Evolutionary conservation across 2,797 vertebrate species (phyloP), one percentile per base, ranked within the genome.

Genomic region (Glossophaga mutica): DNA sequence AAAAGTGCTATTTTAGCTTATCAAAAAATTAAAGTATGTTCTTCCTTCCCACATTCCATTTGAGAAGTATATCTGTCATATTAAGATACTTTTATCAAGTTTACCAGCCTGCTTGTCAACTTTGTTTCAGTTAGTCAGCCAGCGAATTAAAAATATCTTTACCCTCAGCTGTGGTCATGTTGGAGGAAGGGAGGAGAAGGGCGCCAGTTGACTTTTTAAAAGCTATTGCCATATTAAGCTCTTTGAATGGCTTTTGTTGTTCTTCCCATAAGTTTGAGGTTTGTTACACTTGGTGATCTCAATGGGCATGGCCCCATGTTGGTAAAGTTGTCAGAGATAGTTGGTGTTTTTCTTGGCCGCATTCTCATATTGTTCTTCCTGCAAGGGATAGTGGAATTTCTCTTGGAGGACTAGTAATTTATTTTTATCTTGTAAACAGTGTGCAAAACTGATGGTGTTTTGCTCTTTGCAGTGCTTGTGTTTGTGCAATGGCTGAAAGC

Each of bases 71-170:
- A 77, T 92, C 39, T 94, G 70, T 77, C 34, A 32, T 71, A 37
- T 52, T 82, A 86, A 92, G 90, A 65, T 93, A 91, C 50, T 89
- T 94, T 88, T 71, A 81, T 96, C 84, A 95, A 88, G 14, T 48
- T 89, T 59, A 84, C 46, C 71, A 73, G 93, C 37, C n/a, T 81
- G 42, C n/a, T 85, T 91, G 79, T 87, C 74, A 74, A 85, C 68
- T 81, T 90, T 91, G 70, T 57, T 67, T 50, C 34, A 44, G 73
- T 88, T 81, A 85, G 48, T 89, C 19, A 79, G 74, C 77, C 78
- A 68, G 68, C 84, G 81, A 78, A 82, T 89, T 92, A 81, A 26
- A 94, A 92, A 81, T 76, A 67, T 65, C 50, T 91, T 95, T 91
- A 94, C 65, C 42, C 34, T 95, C 44, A 55, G 21, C 48, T 82